Evolutionary conservation across 2,888 invertebrate species (phyloP).

Genomic region (Hesperia comma): DNA sequence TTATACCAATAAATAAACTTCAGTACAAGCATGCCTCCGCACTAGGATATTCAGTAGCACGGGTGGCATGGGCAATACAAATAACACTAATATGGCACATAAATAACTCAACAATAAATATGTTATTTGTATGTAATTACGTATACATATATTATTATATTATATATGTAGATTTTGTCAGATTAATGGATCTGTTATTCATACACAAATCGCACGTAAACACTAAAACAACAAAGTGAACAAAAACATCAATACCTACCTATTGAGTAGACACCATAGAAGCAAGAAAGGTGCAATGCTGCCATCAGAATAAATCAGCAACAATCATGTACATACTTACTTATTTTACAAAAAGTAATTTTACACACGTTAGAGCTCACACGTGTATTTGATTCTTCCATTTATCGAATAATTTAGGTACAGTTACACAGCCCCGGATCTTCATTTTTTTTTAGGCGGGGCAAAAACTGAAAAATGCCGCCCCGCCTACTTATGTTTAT

Average conservation of each 20-base stretch:
- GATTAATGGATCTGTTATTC: background rate
- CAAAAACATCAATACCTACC: background rate
- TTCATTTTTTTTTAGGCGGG: too few relatives aligned
- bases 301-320: background rate
- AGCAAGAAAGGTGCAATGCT: background rate
- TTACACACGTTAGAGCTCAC: background rate
- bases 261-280: background rate
- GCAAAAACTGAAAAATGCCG: too few relatives aligned
- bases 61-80: too few relatives aligned
- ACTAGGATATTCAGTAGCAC: too few relatives aligned
- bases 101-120: too few relatives aligned
- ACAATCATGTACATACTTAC: too few relatives aligned
- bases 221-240: background rate
- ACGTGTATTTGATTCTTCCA: background rate
- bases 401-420: background rate
- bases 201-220: background rate
- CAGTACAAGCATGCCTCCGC: too few relatives aligned
- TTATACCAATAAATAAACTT: background rate
- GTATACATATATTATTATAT: too few relatives aligned
- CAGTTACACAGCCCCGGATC: too few relatives aligned
- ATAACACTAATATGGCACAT: too few relatives aligned
- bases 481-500: too few relatives aligned
- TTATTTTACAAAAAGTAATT: background rate
- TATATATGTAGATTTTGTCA: background rate
- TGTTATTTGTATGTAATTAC: too few relatives aligned